Evolutionary conservation across 2,888 invertebrate species (phyloP).

Genomic region (Seira ritae): DNA sequence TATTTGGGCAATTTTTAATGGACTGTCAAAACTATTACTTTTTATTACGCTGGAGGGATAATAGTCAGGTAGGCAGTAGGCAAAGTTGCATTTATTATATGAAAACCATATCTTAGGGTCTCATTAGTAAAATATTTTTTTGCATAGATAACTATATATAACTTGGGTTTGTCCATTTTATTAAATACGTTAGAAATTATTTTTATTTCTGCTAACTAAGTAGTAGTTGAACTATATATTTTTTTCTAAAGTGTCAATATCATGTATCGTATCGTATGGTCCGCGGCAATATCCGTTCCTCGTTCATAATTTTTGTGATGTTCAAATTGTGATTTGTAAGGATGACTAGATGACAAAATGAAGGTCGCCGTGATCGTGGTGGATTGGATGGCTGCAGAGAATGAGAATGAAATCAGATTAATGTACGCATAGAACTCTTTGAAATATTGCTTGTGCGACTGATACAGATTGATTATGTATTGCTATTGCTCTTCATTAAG

Average conservation of each 20-base stretch:
- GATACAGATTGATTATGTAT: background rate
- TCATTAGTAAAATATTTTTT: slow-evolving; percentile 29
- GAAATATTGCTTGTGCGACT: background rate
- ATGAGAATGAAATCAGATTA: background rate
- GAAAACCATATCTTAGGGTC: slow-evolving; percentile 5
- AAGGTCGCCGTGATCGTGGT: too few species aligned
- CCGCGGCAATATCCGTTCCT: too few species aligned
- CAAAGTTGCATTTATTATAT: too few species aligned
- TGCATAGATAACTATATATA: too few species aligned
- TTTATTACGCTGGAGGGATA: background rate
- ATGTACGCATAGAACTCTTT: background rate
- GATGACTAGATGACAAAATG: slow-evolving; percentile 59
- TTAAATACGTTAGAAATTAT: too few species aligned
- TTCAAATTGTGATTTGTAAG: slow-evolving; percentile 59
- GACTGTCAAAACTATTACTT: background rate
- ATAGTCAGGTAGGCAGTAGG: background rate
- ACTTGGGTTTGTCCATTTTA: too few species aligned
- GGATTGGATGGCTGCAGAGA: background rate
- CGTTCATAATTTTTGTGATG: slow-evolving; percentile 61
- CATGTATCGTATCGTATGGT: too few species aligned
- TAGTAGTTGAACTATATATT: too few species aligned
- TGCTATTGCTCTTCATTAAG: background rate
- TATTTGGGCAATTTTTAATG: background rate
- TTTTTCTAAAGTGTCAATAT: too few species aligned
- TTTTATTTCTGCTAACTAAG: too few species aligned